A percentile compares a stretch with the other conserved stretches of the same genome.
These are phyloP conservation scores for Meteorus sp. DNA, from an alignment of 1,140 invertebrate genomes.

Conservation along the genomic window DNA sequence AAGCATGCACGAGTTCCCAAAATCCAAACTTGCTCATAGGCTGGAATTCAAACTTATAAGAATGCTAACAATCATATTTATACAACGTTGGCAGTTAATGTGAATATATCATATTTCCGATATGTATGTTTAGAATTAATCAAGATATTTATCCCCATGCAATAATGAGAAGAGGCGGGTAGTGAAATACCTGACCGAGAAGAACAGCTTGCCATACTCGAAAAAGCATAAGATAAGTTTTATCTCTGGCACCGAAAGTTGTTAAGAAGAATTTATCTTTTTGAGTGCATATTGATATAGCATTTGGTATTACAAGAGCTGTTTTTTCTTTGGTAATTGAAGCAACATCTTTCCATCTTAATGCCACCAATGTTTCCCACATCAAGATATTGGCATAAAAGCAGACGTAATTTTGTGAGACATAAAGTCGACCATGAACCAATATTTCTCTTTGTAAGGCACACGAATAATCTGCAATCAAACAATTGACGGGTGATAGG, in stretches of 20 bases:
- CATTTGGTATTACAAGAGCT: constrained; percentile 92
- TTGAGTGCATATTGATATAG: constrained; percentile 83
- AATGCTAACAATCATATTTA: constrained; percentile 19
- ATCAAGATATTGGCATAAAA: constrained; percentile 95
- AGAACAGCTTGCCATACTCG: constrained; percentile 94
- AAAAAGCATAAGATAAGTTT: constrained; percentile 93
- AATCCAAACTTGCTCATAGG: constrained; percentile 84
- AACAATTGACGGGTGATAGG: no score
- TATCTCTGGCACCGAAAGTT: constrained; percentile 88
- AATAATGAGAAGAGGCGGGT: not conserved
- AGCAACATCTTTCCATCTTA: constrained; percentile 87
- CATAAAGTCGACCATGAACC: constrained; percentile 88
- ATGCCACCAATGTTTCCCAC: constrained; percentile 83
- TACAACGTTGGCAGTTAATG: no score
- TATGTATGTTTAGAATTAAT: not conserved
- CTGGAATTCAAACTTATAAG: constrained; percentile 60
- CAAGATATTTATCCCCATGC: not conserved
- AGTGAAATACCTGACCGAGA: constrained; percentile 75
- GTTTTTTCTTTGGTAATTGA: constrained; percentile 93
- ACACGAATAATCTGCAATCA: constrained; percentile 92
- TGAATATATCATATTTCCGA: not conserved
- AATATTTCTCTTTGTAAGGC: constrained; percentile 93
- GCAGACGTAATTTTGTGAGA: constrained; percentile 91
- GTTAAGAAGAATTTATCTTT: constrained; percentile 91
- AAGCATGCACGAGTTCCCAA: constrained; percentile 86